Base-by-base conservation (phyloP, 2,113 vertebrate species). In the Halcyon senegalensis region DNA sequence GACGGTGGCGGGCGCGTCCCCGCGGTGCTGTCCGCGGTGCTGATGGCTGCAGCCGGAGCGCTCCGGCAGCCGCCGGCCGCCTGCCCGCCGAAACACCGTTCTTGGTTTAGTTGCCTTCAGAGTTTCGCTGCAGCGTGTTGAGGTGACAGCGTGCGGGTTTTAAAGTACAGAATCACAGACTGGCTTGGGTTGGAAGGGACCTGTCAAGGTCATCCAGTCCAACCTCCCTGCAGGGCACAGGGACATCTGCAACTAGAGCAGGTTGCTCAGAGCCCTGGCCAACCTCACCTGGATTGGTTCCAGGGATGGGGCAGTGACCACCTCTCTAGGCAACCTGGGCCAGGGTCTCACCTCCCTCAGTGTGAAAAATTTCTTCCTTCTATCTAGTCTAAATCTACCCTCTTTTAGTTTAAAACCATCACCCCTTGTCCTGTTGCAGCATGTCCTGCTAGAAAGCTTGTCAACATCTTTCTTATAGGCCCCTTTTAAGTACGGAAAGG, bases 11-110 rank as follows among this genome's bases (percentile, higher is more conserved):
- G 17, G 35, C 35, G 35, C 11, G 44, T 19, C 63, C 62, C 56
- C 5, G 3, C 0, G 16, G 93, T 43, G 97, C 98, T 98, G 98
- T 98, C 98, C 98, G 84, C 63, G 98, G 98, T 98, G n/a, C 98
- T 98, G 98, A 98, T 23, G 0, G 2, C 70, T 15, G 56, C 48
- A 50, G 48, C 23, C 10, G 18, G 6, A 20, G 20, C 48, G 48
- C 48, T 50, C 48, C 21, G 48, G 21, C 48, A 23, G 1, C 19
- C 33, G 5, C 39, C 43, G 0, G 41, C 35, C 24, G 7, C 44
- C 37, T 33, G 16, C 39, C 2, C 44, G 41, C 5, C 11, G 41
- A 43, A 43, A 43, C 11, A 43, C 41, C 11, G 11, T 43, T 43
- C 39, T 48, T 18, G 0, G 2, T 35, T 43, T 13, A 43, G 43